Evolutionary conservation across 64 coral and sea anemone species (phyloP).

Genomic region (Hydrozoanthus tunicans): DNA sequence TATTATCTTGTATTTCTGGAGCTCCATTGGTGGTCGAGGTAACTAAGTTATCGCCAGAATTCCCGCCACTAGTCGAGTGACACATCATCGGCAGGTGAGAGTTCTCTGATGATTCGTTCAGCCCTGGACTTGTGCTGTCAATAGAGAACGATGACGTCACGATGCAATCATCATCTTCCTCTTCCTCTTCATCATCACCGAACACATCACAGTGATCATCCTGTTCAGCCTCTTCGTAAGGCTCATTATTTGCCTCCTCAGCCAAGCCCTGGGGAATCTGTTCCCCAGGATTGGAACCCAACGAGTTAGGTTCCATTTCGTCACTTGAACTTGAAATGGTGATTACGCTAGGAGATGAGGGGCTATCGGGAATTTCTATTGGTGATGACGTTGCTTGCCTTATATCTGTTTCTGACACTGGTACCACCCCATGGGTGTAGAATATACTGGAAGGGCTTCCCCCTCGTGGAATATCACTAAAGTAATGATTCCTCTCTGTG

Average conservation of each 20-base stretch:
- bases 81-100: constrained; percentile 11
- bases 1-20: not conserved
- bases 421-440: constrained; percentile 23
- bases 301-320: constrained; percentile 87
- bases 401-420: constrained; percentile 23
- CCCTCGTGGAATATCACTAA: constrained; percentile 21
- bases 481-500: constrained; percentile 37
- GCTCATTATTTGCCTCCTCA: constrained; percentile 60
- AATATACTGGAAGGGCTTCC: constrained; percentile 41
- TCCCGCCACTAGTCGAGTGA: constrained; percentile 21
- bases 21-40: constrained; percentile 60
- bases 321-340: constrained; percentile 98
- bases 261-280: constrained; percentile 42
- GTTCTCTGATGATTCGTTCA: constrained; percentile 72
- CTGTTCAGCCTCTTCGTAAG: constrained; percentile 40
- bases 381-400: constrained; percentile 81
- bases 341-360: constrained; percentile 93
- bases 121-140: constrained; percentile 71
- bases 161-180: constrained; percentile 90
- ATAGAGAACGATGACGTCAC: constrained; percentile 92
- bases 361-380: constrained; percentile 93
- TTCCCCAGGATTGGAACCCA: constrained; percentile 69
- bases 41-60: constrained; percentile 65
- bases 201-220: constrained; percentile 76
- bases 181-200: constrained; percentile 85